Percentiles rank a stretch among this genome's conserved stretches.
phyloP scores from a whole-genome alignment of 2,113 vertebrate species.

The Phaetusa simplex region DNA sequence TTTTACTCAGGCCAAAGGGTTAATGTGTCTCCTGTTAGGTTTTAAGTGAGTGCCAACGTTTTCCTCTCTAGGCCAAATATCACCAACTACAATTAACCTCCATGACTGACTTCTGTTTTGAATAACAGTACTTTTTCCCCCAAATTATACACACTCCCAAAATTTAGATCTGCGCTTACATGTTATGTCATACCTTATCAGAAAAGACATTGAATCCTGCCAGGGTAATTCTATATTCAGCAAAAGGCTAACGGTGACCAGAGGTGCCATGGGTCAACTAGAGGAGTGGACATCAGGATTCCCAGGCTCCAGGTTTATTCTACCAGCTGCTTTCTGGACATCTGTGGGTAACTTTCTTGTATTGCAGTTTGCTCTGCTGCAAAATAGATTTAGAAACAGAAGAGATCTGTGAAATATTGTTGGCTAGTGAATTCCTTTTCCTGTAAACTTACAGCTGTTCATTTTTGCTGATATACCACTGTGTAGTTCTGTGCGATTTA shows the following conservation, averaged over 20 bases:
- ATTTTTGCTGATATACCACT: neutral
- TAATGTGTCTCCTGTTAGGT: neutral
- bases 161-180: neutral
- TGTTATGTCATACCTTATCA: neutral
- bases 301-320: neutral
- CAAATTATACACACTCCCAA: neutral
- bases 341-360: neutral
- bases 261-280: neutral
- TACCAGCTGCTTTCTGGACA: neutral
- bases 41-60: neutral
- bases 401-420: neutral
- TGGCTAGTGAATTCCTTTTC: neutral
- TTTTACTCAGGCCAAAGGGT: neutral
- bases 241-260: neutral
- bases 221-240: neutral
- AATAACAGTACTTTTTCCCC: neutral
- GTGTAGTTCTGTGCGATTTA: neutral
- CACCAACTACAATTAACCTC: neutral
- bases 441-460: neutral
- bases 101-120: neutral
- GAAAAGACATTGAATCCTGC: neutral
- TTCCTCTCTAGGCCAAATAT: neutral
- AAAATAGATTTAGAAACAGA: constrained; percentile 16
- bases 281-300: neutral
- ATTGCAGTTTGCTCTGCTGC: neutral